Base-by-base conservation (phyloP, 2,797 vertebrate species). In the Paramormyrops hopkinsi region DNA sequence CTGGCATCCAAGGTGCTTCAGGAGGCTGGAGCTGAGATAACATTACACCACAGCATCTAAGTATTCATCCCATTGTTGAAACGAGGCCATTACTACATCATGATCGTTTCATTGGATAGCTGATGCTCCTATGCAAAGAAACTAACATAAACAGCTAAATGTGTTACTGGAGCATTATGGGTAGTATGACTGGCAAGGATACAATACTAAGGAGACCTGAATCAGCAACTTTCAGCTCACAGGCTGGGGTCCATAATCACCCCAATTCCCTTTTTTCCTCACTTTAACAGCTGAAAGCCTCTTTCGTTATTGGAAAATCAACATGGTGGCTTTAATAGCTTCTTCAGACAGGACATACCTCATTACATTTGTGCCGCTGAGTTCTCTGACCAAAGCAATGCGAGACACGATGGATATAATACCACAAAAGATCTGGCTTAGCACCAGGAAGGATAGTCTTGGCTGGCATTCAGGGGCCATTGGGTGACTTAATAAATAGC, bases 251-350 rank as follows among this genome's bases (percentile, higher is more conserved):
- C 73, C 41, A 79, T 82, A 82, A 82, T 46, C 76, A 82, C 76
- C 41, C 17, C 76, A 3, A 37, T n/a, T 87, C 41, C 14, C 76
- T 51, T 41, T 54, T 51, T 87, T 25, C n/a, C 65, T 79, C 62
- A 46, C 62, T 87, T 87, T 87, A 89, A 79, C 11, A 87, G 65
- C 53, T 48, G 50, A 65, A 79, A 87, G 50, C 50, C 25, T 62
- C n/a, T 84, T 82, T 44, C 8, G 2, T 82, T 82, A 82, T 22
- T 82, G 76, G 37, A 44, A 50, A 65, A 54, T 51, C 85, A 87
- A 87, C 62, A 87, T 86, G 59, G 3, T 22, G 46, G 51, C 51
- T 79, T 76, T 76, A 89, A 87, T 87, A 46, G 85, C 65, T 82
- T 87, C 84, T 59, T 86, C 84, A 54, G 44, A 50, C 22, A 76